Conservation (phyloP, 2,888 invertebrate species). For the Hirtodrosophila histrioides region DNA sequence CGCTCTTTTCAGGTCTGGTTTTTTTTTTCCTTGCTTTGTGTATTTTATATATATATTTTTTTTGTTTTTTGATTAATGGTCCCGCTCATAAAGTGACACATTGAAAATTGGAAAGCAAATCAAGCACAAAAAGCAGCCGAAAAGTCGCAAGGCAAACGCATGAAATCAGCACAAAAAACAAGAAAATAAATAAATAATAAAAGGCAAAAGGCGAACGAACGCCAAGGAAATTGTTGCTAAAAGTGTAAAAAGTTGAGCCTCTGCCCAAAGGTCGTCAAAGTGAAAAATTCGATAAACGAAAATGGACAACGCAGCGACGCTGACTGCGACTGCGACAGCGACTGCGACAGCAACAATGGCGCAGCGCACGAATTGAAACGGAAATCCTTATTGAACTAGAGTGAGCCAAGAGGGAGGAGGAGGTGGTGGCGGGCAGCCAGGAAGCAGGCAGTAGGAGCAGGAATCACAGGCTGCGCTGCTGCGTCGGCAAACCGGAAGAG, state of each 20-base stretch:
- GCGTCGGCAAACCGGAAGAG: slow-evolving; percentile 75
- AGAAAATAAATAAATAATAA: slow-evolving; percentile 56
- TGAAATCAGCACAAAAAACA: slow-evolving; percentile 73
- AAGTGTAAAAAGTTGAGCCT: slow-evolving; percentile 74
- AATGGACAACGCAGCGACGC: slow-evolving; percentile 54
- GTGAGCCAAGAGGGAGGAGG: slow-evolving; percentile 37
- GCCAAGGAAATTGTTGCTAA: slow-evolving; percentile 62
- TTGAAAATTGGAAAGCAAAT: slow-evolving; percentile 79
- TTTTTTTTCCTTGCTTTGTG: slow-evolving; percentile 14
- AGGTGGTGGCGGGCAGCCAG: background rate
- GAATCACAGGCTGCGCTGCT: slow-evolving; percentile 34
- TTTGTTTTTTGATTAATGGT: slow-evolving; percentile 73
- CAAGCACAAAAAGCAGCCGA: slow-evolving; percentile 71
- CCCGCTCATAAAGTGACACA: slow-evolving; percentile 78
- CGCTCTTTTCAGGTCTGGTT: slow-evolving; percentile 57
- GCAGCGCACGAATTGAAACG: slow-evolving; percentile 79
- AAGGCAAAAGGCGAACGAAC: slow-evolving; percentile 22
- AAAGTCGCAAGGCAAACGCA: slow-evolving; percentile 67
- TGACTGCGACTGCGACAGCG: slow-evolving; percentile 11
- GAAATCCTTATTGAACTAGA: slow-evolving; percentile 83
- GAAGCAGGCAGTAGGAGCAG: slow-evolving; percentile 16
- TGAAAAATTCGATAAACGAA: slow-evolving; percentile 75
- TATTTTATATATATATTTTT: slow-evolving; percentile 30
- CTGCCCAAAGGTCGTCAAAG: slow-evolving; percentile 72
- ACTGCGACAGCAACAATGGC: slow-evolving; percentile 47